Evolutionary conservation across 2,888 invertebrate genomes (phyloP).

Genomic region (Boloria selene): DNA sequence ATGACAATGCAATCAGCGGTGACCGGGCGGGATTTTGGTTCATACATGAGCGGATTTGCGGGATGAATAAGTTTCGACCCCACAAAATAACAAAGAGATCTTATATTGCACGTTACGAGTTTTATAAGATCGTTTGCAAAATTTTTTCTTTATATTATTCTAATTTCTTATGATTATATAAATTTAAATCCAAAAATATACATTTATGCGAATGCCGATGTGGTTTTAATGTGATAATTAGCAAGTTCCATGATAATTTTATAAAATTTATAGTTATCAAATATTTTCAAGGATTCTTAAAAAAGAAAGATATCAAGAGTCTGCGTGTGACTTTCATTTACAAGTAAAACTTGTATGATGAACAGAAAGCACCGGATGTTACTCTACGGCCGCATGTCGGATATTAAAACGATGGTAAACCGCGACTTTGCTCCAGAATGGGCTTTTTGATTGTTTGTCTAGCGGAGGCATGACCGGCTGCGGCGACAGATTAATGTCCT

Average conservation of each 20-base stretch:
- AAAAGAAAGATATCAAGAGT: no score
- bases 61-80: slow-evolving; percentile 82
- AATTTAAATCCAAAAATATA: no score
- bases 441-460: slow-evolving; percentile 68
- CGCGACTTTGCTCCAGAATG: slow-evolving; percentile 63
- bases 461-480: slow-evolving; percentile 41
- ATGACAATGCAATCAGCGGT: slow-evolving; percentile 83
- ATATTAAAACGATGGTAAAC: slow-evolving; percentile 63
- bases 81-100: slow-evolving; percentile 78
- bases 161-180: neutral
- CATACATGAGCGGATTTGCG: slow-evolving; percentile 81
- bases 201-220: no score
- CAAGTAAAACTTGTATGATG: slow-evolving; percentile 28
- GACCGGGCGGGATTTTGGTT: slow-evolving; percentile 80
- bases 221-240: no score
- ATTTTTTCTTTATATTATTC: slow-evolving; percentile 53
- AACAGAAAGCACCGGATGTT: slow-evolving; percentile 48
- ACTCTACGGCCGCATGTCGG: slow-evolving; percentile 62
- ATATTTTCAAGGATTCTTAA: no score
- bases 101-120: slow-evolving; percentile 71
- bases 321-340: slow-evolving; percentile 21
- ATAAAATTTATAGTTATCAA: no score
- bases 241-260: no score
- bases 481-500: slow-evolving; percentile 68
- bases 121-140: slow-evolving; percentile 75